Percentiles rank a stretch among this genome's conserved stretches.
Conservation (phyloP, 2,888 invertebrate species). For the Halictus quadricinctus region DNA sequence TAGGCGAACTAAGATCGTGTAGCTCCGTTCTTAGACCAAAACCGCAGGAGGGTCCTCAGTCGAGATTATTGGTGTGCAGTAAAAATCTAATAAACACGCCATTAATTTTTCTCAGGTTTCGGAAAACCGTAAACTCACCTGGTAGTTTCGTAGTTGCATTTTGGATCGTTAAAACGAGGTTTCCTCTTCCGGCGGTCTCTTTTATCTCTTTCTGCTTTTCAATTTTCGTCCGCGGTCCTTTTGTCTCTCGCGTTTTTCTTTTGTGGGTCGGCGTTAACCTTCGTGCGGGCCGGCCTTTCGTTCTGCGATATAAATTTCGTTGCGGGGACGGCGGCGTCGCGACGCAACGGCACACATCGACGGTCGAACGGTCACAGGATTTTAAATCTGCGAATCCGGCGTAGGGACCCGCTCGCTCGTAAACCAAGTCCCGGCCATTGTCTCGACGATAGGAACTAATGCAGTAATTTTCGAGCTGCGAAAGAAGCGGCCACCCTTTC, state of each 20-base stretch:
- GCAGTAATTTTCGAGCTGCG: constrained; percentile 18
- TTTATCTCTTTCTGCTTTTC: constrained; percentile 7
- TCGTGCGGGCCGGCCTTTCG: background rate
- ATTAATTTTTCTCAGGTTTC: background rate
- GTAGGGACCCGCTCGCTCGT: background rate
- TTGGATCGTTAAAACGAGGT: background rate
- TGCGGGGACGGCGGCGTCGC: background rate
- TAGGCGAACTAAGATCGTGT: too few relatives aligned
- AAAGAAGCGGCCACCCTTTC: background rate
- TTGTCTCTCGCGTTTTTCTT: background rate
- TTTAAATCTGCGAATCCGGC: background rate
- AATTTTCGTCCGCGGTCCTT: background rate
- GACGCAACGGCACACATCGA: constrained; percentile 1
- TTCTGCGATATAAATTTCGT: background rate
- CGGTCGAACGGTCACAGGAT: background rate
- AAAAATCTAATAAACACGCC: too few relatives aligned
- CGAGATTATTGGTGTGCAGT: too few relatives aligned
- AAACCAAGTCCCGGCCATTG: constrained; percentile 13
- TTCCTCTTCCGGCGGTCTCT: background rate
- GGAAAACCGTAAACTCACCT: background rate
- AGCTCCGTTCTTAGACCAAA: too few relatives aligned
- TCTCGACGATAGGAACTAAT: constrained; percentile 23
- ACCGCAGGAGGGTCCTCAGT: too few relatives aligned
- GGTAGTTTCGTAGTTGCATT: background rate
- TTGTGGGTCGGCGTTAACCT: background rate